phyloP scores from a whole-genome alignment of 1,140 invertebrate species.

The Idris sp. region DNA sequence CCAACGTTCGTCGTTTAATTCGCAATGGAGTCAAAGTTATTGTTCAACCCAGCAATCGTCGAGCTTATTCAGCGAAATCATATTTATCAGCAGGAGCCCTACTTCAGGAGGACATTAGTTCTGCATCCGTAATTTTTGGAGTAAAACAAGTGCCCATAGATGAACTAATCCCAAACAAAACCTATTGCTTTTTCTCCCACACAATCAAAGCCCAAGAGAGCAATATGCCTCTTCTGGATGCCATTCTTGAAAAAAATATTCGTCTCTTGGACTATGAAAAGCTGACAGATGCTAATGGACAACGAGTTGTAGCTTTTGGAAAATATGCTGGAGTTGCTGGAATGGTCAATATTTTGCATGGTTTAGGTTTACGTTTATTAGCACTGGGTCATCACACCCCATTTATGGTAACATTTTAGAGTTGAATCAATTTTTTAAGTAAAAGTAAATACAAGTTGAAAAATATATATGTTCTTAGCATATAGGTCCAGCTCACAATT shows the following conservation, averaged over 20 bases:
- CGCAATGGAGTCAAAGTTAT: slow-evolving; percentile 94
- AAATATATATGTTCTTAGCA: slow-evolving; percentile 88
- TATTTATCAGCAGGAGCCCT: slow-evolving; percentile 85
- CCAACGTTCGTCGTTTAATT: slow-evolving; percentile 92
- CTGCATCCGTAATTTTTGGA: slow-evolving; percentile 96
- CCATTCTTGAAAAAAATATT: slow-evolving; percentile 97
- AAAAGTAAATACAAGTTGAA: no score
- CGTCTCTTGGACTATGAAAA: slow-evolving; percentile 98
- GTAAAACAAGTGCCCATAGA: slow-evolving; percentile 99
- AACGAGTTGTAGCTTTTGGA: slow-evolving; percentile 97
- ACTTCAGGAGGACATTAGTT: slow-evolving; percentile 97
- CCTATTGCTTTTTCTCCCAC: slow-evolving; percentile 99
- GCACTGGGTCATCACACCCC: slow-evolving; percentile 99
- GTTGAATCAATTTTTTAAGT: no score
- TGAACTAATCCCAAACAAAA: slow-evolving; percentile 94
- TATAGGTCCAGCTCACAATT: slow-evolving; percentile 98
- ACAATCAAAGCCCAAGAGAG: slow-evolving; percentile 99
- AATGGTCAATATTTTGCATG: slow-evolving; percentile 99
- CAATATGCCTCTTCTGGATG: slow-evolving; percentile 98
- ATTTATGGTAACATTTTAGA: slow-evolving; percentile 87
- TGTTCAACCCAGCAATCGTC: slow-evolving; percentile 97
- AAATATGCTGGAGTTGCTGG: slow-evolving; percentile 99
- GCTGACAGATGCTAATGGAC: slow-evolving; percentile 91
- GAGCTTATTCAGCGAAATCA: slow-evolving; percentile 97
- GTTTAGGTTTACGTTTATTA: slow-evolving; percentile 93